These are phyloP conservation scores for Tromatobia lineatoria DNA, from an alignment of 2,888 invertebrate species.

Conservation along the genomic window DNA sequence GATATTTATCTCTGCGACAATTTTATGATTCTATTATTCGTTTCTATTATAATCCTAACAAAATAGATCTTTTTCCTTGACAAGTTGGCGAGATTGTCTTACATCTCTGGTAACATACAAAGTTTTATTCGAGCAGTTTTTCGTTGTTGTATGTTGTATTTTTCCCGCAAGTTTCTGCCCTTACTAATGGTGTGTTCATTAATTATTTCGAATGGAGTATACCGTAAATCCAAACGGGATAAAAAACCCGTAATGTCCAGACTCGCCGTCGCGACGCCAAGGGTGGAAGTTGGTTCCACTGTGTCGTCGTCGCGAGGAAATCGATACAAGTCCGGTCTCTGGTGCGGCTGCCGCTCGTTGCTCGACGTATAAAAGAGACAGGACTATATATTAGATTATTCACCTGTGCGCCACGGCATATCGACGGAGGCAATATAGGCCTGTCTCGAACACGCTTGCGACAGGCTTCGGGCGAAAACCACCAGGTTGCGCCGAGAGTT, in stretches of 20 bases:
- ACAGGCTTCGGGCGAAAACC: conserved; percentile 43
- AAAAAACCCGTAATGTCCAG: conserved; percentile 46
- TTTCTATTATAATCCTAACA: too few relatives aligned
- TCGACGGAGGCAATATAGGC: conserved; percentile 56
- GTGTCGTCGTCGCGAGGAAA: conserved; percentile 38
- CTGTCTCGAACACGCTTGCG: background rate
- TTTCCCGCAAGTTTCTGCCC: background rate
- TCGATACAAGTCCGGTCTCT: conserved; percentile 56
- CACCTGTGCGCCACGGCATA: conserved; percentile 49
- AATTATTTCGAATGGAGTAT: conserved; percentile 38
- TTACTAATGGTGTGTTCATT: conserved; percentile 22
- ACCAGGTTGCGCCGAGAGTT: conserved; percentile 57
- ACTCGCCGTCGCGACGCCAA: conserved; percentile 49
- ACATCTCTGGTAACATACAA: background rate
- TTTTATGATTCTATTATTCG: too few relatives aligned
- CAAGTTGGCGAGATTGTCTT: too few relatives aligned
- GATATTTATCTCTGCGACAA: too few relatives aligned
- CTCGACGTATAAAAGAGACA: conserved; percentile 44
- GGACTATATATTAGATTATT: conserved; percentile 59
- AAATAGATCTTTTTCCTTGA: background rate
- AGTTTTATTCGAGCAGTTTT: background rate
- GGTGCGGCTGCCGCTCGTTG: conserved; percentile 53
- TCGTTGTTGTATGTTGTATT: background rate
- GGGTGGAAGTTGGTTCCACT: conserved; percentile 46
- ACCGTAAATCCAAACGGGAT: conserved; percentile 2